Evolutionary conservation across 2,113 vertebrate species (phyloP).

Genomic region (Candoia aspera): DNA sequence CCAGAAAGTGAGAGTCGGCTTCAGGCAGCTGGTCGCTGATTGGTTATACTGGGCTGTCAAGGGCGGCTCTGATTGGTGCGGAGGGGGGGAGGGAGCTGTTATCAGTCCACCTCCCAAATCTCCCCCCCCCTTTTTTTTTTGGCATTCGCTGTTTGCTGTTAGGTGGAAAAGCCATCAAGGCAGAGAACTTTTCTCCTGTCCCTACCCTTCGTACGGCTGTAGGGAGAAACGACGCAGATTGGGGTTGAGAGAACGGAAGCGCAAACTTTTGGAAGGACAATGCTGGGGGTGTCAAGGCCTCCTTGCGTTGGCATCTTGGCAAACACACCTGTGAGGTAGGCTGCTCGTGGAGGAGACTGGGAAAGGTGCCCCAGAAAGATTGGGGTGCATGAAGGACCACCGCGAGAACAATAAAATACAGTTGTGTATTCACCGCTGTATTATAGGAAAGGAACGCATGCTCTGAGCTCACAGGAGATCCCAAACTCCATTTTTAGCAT

Average conservation of each 20-base stretch:
- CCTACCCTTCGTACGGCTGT: background rate
- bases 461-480: too few species aligned
- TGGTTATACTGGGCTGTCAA: constrained; percentile 32
- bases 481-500: too few species aligned
- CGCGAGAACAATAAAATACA: too few species aligned
- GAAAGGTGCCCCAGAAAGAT: background rate
- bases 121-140: background rate
- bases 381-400: background rate
- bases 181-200: background rate
- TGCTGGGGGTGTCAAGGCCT: background rate
- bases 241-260: background rate
- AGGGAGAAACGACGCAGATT: background rate
- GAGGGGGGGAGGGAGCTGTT: background rate
- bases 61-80: background rate
- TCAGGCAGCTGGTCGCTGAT: constrained; percentile 36
- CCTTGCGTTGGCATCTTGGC: accelerated
- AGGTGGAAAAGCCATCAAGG: background rate
- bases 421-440: too few species aligned
- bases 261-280: background rate
- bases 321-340: background rate
- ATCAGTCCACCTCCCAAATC: background rate
- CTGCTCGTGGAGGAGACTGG: background rate
- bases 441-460: background rate
- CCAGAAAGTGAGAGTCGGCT: background rate
- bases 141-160: background rate